A percentile compares a stretch with the other conserved stretches of the same genome.
These are phyloP conservation scores for Cassiopea andromeda DNA, from an alignment of 30 jellyfish, hydroid and myxozoan genomes.

Conservation along the genomic window DNA sequence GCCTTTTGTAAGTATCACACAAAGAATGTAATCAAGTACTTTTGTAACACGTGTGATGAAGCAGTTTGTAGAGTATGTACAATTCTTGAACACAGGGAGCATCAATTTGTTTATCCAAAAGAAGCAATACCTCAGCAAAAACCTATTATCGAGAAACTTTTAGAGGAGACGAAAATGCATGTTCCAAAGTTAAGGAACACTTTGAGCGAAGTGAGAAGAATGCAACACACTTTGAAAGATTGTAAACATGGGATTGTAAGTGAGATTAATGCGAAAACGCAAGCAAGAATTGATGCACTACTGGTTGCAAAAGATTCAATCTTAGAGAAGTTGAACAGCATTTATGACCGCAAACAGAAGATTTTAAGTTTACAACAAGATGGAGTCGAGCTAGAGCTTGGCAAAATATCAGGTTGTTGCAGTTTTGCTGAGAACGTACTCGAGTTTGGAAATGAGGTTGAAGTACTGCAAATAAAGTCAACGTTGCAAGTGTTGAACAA, in stretches of 20 bases:
- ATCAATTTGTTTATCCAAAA: conserved; percentile 96
- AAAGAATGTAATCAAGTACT: conserved; percentile 92
- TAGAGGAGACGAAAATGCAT: conserved; percentile 79
- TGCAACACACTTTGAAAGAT: conserved; percentile 80
- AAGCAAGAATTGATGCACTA: conserved; percentile 88
- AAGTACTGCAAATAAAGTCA: conserved; percentile 89
- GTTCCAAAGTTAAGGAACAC: conserved; percentile 78
- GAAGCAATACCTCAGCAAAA: conserved; percentile 95
- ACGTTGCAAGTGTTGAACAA: conserved; percentile 78
- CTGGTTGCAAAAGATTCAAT: conserved; percentile 79
- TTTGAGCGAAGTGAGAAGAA: conserved; percentile 69
- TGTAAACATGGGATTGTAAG: conserved; percentile 77
- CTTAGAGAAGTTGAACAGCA: conserved; percentile 69
- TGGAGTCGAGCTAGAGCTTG: conserved; percentile 94
- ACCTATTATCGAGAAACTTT: conserved; percentile 84
- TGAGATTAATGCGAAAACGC: conserved; percentile 90
- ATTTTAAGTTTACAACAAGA: conserved; percentile 91
- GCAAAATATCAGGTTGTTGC: conserved; percentile 91
- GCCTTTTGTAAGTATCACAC: conserved; percentile 96
- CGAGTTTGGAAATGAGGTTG: conserved; percentile 94
- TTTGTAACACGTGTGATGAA: conserved; percentile 97
- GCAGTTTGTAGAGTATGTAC: conserved; percentile 99
- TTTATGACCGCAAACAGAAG: conserved; percentile 84
- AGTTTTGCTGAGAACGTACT: conserved; percentile 93
- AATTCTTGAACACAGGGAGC: conserved; percentile 96